These are phyloP conservation scores for Drosophila nr. fundita DNA, from an alignment of 2,888 invertebrate species.

Conservation along the genomic window DNA sequence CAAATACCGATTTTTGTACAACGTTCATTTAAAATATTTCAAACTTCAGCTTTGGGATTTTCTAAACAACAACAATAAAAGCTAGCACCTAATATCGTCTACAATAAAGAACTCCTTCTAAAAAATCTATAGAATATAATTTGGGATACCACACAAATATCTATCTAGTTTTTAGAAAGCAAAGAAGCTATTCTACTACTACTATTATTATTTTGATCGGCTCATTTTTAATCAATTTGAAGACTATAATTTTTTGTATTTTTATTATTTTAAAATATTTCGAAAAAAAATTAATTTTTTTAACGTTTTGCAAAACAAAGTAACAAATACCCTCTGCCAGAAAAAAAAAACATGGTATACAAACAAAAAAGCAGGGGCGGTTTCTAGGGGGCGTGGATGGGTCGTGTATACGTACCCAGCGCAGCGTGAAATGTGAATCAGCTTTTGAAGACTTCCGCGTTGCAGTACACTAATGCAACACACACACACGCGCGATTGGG, in stretches of 20 bases:
- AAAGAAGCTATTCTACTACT: no score
- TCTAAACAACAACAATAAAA: background rate
- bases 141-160: no score
- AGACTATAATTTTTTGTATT: no score
- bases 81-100: no score
- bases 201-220: no score
- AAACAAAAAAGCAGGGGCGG: background rate
- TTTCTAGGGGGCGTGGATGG: background rate
- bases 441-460: conserved; percentile 51
- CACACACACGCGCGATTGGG: background rate
- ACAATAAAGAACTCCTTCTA: no score
- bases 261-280: no score
- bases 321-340: background rate
- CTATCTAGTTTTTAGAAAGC: no score
- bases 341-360: background rate
- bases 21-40: background rate
- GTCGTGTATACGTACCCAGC: conserved; percentile 29
- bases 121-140: no score
- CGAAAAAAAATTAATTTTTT: no score
- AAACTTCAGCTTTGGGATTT: background rate
- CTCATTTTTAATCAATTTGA: no score
- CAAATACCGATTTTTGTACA: background rate
- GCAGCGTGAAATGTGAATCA: conserved; percentile 53
- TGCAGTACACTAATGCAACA: conserved; percentile 4
- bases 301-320: background rate